Base-by-base conservation (phyloP, 1,140 invertebrate species). In the Drosophila auraria region DNA sequence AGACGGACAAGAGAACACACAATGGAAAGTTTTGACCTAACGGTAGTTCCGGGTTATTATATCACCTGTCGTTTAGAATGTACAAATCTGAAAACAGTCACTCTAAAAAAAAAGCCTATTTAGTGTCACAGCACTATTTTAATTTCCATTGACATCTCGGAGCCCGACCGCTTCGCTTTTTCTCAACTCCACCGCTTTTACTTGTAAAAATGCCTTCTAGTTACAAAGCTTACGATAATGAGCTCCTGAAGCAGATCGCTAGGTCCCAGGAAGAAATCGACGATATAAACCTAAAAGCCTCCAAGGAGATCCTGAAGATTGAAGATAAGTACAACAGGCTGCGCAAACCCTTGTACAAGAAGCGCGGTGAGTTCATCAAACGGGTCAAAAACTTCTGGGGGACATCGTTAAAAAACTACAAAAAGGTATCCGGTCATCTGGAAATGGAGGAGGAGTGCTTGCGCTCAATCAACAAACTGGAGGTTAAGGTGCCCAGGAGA, bases 251-350 rank as follows among this genome's bases (percentile, higher is more conserved):
- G 92, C 95, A 96, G 91, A 96, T 97, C 77, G 96, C 97, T 94
- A 94, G 94, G 17, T 96, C 95, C 93, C 97, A 97, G 93, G 97
- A 96, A 93, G 96, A 97, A 93, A 96, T 97, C 83, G 96, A 97
- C 93, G 94, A 94, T 53, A 93, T 97, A 47, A 97, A 97, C 91
- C 96, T 97, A 84, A 96, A 96, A 92, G 97, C 97, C 20, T 97
- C 96, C 89, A 97, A 98, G 91, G 97, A 98, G 93, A 98, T 98
- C 68, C 94, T 98, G 12, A 97, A 97, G 94, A 96, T 98, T 40
- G 97, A 98, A 94, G 97, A 97, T 92, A 98, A 97, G 93, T 98
- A 97, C 94, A 98, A 98, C 93, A 96, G 96, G 93, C 93, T 97
- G 63, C 94, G 97, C 70, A 96, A 97, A 90, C 97, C 97, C 8